phyloP scores from a whole-genome alignment of 2,797 vertebrate species.

The Amblyraja radiata region DNA sequence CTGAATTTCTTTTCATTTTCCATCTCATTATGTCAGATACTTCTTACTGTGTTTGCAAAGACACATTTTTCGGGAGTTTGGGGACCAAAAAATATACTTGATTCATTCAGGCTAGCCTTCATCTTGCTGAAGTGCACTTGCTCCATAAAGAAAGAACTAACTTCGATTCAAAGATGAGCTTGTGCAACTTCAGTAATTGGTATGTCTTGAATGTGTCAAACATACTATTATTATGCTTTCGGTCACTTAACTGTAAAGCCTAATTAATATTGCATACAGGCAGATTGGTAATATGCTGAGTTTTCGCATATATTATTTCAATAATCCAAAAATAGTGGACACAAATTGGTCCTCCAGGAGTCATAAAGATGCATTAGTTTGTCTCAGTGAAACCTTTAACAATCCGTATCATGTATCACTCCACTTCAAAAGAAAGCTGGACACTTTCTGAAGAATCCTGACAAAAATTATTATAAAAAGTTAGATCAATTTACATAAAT shows the following conservation, averaged over 20 bases:
- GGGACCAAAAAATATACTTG: background rate
- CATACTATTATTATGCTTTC: constrained; percentile 47
- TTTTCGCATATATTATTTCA: constrained; percentile 47
- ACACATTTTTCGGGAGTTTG: background rate
- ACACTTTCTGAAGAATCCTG: background rate
- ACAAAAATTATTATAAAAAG: background rate
- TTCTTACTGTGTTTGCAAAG: background rate
- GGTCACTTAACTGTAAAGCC: constrained; percentile 51
- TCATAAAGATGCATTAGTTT: constrained; percentile 45
- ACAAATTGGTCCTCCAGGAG: constrained; percentile 45
- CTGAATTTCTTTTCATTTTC: no score
- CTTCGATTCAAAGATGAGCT: constrained; percentile 46
- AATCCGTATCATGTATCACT: constrained; percentile 42
- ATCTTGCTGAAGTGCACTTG: constrained; percentile 44
- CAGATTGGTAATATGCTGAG: constrained; percentile 42
- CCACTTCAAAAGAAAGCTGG: constrained; percentile 35
- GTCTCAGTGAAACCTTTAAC: constrained; percentile 43
- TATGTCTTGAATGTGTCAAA: constrained; percentile 47
- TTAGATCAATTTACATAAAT: background rate
- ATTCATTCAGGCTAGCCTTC: constrained; percentile 12
- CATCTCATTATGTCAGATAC: background rate
- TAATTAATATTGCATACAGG: constrained; percentile 53
- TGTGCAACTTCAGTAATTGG: constrained; percentile 46
- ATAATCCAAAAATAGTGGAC: constrained; percentile 44
- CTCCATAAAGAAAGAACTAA: constrained; percentile 42